Percentiles rank a stretch among this genome's conserved stretches.
phyloP scores from a whole-genome alignment of 2,797 vertebrate species.

The Pterois miles region DNA sequence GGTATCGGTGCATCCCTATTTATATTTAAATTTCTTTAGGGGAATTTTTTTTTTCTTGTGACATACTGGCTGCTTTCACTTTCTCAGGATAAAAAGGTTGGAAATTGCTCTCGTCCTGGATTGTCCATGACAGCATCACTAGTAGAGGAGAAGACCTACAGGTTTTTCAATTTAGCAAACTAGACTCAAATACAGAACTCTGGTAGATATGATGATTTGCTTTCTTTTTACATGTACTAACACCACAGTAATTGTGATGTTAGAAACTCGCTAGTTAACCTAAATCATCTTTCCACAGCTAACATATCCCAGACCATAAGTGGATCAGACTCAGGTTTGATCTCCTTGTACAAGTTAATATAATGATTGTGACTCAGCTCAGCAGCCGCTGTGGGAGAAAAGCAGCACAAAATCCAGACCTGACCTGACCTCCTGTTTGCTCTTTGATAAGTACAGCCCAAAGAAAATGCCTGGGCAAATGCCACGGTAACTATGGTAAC shows the following conservation, averaged over 20 bases:
- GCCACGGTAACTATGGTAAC: slow-evolving; percentile 38
- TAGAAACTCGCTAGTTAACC: background rate
- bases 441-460: slow-evolving; percentile 12
- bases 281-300: background rate
- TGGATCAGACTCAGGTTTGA: background rate
- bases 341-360: background rate
- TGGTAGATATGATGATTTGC: too few species aligned
- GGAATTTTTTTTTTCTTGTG: too few species aligned
- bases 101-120: background rate
- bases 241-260: background rate
- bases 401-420: slow-evolving; percentile 22
- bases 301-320: too few species aligned
- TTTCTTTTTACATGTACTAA: too few species aligned
- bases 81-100: background rate
- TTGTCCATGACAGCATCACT: background rate
- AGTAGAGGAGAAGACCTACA: background rate
- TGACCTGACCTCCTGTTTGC: slow-evolving; percentile 27
- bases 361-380: slow-evolving; percentile 26
- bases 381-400: slow-evolving; percentile 9
- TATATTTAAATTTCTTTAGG: too few species aligned
- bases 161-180: background rate
- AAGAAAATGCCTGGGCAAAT: slow-evolving; percentile 17
- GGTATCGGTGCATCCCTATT: too few species aligned
- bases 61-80: too few species aligned
- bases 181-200: background rate